Evolutionary conservation across 2,113 vertebrate species (phyloP), one percentile per base, ranked within the genome.

Genomic region (Lampris incognitus): DNA sequence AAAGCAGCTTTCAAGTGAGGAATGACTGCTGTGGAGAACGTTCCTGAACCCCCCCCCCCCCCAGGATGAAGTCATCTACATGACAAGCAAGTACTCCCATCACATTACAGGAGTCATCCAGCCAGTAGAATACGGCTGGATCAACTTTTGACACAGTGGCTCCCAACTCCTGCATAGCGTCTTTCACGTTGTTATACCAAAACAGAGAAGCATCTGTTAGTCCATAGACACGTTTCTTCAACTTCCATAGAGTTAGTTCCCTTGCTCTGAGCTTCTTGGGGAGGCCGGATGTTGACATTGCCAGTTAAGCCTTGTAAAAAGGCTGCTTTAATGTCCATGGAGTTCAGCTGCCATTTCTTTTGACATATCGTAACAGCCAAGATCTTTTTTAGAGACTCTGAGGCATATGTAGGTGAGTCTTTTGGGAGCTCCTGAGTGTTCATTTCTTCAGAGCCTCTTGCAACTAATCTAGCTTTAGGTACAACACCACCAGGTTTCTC

Each of bases 321-420:
- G 9, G 75, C 79, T 41, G 65, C 55, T 58, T 79, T 82, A 58
- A 82, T 85, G 7, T 76, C 75, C 52, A 82, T 72, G 5, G 79
- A 79, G 9, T 85, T 9, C 9, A 76, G 41, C 13, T 42, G 40
- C 59, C 78, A 82, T 48, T 82, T 54, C 4, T 63, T 88, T 64
- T 88, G 66, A 75, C 76, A 69, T 2, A 79, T 24, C 24, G 24
- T 76, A 5, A 76, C 68, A 58, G 72, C 62, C 49, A 79, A 6
- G 42, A 79, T 37, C 0, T 76, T 0, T 44, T 40, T 39, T 42
- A 85, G 58, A 3, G 67, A 61, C 41, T 85, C 60, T 69, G 79
- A 71, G 6, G 70, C 63, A 70, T 63, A 81, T 46, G 77, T 78
- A 3, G 70, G 76, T 6, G 76, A 83, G 10, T 81, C 64, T 44